Percentiles rank a stretch among this genome's conserved stretches.
Conservation (phyloP, 2,888 invertebrate species). For the Drosophila anceps region DNA sequence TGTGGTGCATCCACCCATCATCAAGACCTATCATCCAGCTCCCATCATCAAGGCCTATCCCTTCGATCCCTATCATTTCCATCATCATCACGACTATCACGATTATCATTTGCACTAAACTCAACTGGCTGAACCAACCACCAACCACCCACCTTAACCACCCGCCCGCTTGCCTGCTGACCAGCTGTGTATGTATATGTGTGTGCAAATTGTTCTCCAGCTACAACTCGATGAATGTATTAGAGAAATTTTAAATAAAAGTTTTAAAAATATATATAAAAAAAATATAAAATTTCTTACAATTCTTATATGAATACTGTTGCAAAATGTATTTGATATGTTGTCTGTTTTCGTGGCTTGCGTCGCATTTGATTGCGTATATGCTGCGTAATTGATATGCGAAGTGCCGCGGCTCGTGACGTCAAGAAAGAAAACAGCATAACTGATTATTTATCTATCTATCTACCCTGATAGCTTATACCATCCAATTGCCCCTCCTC, state of each 20-base stretch:
- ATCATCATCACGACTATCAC: conserved; percentile 70
- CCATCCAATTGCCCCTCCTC: not conserved
- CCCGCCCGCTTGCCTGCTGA: conserved; percentile 45
- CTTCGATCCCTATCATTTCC: conserved; percentile 77
- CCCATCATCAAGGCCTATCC: conserved; percentile 83
- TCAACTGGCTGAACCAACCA: not conserved
- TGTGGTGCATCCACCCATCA: conserved; percentile 79
- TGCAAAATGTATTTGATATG: not conserved
- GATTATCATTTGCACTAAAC: conserved; percentile 73
- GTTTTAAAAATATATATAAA: conserved; percentile 1
- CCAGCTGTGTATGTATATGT: conserved; percentile 50
- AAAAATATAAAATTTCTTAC: not conserved
- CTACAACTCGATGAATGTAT: conserved; percentile 18
- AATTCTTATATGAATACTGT: not conserved
- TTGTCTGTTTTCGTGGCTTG: not conserved
- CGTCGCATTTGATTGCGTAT: conserved; percentile 43
- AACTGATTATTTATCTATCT: conserved; percentile 4
- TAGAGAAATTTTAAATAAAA: conserved; percentile 33
- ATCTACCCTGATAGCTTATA: not conserved
- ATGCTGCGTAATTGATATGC: conserved; percentile 48
- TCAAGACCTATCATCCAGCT: conserved; percentile 82
- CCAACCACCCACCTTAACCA: conserved; percentile 3
- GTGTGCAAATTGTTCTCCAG: conserved; percentile 52
- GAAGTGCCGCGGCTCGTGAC: conserved; percentile 24
- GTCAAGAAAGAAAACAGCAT: conserved; percentile 30